Conservation (phyloP, 2,797 vertebrate species). For the Erethizon dorsatum region DNA sequence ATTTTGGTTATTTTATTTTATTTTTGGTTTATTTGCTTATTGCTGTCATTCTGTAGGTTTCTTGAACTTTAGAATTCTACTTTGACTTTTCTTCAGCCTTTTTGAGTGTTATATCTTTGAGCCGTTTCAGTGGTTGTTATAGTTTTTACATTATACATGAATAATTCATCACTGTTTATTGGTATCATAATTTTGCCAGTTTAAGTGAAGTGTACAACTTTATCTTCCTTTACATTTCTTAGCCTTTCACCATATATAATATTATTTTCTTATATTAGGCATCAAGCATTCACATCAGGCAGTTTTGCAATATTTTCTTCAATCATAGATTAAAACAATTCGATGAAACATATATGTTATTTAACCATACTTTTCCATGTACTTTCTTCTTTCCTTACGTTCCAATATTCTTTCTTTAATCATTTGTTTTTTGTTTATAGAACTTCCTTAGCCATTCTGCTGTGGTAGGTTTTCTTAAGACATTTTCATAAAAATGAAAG, state of each 20-base stretch:
- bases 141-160: not conserved
- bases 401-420: not conserved
- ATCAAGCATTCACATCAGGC: not conserved
- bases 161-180: not conserved
- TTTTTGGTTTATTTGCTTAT: slow-evolving; percentile 38
- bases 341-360: not conserved
- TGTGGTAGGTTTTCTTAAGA: not conserved
- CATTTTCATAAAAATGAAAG: not conserved
- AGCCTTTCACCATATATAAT: not conserved
- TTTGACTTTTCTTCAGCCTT: not conserved
- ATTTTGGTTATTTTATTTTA: slow-evolving; percentile 22
- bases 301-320: slow-evolving; percentile 49
- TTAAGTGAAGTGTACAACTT: not conserved
- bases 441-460: not conserved
- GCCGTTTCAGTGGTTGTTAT: not conserved
- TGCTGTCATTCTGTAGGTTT: not conserved
- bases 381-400: slow-evolving; percentile 8
- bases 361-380: not conserved
- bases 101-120: not conserved
- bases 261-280: not conserved
- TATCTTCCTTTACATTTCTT: not conserved
- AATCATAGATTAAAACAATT: not conserved
- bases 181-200: not conserved
- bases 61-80: not conserved
- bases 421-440: not conserved